These are phyloP conservation scores for Cotesia chilonis DNA, from an alignment of 1,140 invertebrate genomes.

Conservation along the genomic window DNA sequence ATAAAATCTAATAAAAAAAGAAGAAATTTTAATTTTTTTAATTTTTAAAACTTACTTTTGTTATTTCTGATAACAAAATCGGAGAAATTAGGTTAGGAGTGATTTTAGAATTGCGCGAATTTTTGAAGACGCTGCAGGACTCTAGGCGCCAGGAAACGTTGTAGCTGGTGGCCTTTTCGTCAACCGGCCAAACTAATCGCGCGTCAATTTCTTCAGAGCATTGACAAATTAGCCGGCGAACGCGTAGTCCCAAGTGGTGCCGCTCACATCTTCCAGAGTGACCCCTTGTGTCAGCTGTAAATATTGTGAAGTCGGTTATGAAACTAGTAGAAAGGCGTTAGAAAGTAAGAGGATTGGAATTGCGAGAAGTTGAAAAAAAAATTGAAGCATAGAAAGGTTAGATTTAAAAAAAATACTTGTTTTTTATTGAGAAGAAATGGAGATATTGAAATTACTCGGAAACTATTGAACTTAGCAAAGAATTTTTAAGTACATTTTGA, in stretches of 20 bases:
- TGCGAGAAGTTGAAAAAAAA: too few relatives aligned
- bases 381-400: too few relatives aligned
- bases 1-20: background rate
- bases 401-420: background rate
- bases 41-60: conserved; percentile 39
- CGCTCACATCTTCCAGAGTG: conserved; percentile 47
- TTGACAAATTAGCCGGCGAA: conserved; percentile 49
- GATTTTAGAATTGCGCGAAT: conserved; percentile 25
- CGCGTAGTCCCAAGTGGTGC: conserved; percentile 44
- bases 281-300: conserved; percentile 47
- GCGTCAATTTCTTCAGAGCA: conserved; percentile 46
- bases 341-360: too few relatives aligned
- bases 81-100: conserved; percentile 6
- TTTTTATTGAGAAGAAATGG: background rate
- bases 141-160: conserved; percentile 50
- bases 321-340: too few relatives aligned
- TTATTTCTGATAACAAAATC: conserved; percentile 25
- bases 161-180: conserved; percentile 40
- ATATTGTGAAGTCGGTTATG: conserved; percentile 26
- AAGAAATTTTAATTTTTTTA: background rate
- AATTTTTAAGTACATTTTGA: too few relatives aligned
- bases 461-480: too few relatives aligned
- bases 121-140: conserved; percentile 33
- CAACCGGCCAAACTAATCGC: conserved; percentile 47
- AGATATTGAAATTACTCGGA: too few relatives aligned